Percentiles rank a stretch among this genome's conserved stretches.
Evolutionary conservation across 2,888 invertebrate genomes (phyloP).

Genomic region (Tipula helvola): DNA sequence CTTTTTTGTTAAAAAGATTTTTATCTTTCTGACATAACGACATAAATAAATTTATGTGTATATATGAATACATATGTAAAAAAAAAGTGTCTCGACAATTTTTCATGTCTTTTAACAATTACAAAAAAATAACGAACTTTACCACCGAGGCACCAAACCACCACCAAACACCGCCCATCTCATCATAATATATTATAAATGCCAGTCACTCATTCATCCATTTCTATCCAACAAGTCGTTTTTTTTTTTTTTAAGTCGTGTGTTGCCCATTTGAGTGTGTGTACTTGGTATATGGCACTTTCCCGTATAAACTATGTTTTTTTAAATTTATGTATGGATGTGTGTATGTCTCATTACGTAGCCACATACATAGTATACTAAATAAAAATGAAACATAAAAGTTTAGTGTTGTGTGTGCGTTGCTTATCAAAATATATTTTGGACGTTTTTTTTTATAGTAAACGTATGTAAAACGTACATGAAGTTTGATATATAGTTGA

Average conservation of each 20-base stretch:
- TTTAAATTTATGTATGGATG: background rate
- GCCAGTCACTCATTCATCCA: background rate
- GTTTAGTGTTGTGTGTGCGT: background rate
- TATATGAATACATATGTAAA: background rate
- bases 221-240: background rate
- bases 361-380: background rate
- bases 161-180: background rate
- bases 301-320: background rate
- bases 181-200: background rate
- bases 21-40: background rate
- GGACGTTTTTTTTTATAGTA: background rate
- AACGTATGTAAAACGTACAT: background rate
- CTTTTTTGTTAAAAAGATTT: background rate
- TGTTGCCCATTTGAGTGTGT: background rate
- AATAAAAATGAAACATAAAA: background rate
- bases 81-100: conserved; percentile 4
- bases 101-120: background rate
- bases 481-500: background rate
- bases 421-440: background rate
- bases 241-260: background rate
- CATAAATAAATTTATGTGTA: background rate
- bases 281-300: background rate
- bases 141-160: background rate
- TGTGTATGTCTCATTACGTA: background rate
- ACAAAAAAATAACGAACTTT: background rate